Evolutionary conservation across 2,797 vertebrate genomes (phyloP).

Genomic region (Hipposideros larvatus): DNA sequence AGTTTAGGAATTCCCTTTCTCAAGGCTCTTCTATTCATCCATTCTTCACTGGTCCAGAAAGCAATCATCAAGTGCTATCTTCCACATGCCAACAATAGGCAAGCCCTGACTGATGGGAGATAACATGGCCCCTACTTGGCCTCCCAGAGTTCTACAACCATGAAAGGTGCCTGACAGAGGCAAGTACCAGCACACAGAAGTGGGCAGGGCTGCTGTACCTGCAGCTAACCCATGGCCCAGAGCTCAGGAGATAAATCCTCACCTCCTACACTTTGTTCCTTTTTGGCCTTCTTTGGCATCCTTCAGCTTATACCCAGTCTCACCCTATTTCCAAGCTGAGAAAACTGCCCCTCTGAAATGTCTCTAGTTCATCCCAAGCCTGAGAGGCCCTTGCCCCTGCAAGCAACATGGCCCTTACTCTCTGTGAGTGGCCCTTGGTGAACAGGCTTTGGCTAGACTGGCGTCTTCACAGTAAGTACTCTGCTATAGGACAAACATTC

Average conservation of each 20-base stretch:
- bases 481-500: neutral
- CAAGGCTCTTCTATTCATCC: neutral
- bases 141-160: neutral
- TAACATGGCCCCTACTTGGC: neutral
- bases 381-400: neutral
- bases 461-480: neutral
- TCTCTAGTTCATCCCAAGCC: neutral
- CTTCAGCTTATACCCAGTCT: neutral
- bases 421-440: rapidly evolving
- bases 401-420: neutral
- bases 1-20: neutral
- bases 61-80: neutral
- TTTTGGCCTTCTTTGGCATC: neutral
- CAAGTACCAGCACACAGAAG: neutral
- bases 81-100: neutral
- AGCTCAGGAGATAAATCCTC: neutral
- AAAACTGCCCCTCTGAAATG: neutral
- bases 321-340: neutral
- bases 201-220: neutral
- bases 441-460: neutral
- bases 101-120: too few species aligned
- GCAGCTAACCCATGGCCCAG: neutral
- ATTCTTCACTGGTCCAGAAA: neutral
- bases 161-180: neutral
- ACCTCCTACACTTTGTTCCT: neutral